A percentile compares a stretch with the other conserved stretches of the same genome.
phyloP scores from a whole-genome alignment of 2,797 vertebrate species.

The Bradypus variegatus region DNA sequence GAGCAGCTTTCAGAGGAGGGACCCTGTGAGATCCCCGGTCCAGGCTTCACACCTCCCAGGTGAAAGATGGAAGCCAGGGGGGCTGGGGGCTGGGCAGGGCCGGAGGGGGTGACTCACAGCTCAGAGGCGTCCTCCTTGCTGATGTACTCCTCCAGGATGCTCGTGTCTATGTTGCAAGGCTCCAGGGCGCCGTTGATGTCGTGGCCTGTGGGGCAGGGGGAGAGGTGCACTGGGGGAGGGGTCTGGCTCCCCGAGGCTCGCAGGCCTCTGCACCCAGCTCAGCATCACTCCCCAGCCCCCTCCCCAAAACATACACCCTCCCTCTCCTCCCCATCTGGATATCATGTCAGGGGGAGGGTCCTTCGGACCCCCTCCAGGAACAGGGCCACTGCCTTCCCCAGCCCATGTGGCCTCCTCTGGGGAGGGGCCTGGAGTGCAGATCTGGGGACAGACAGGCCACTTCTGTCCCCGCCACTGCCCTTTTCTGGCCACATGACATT shows the following conservation, averaged over 20 bases:
- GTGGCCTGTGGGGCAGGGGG: conserved; percentile 80
- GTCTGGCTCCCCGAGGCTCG: not conserved
- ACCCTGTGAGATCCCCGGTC: accelerated
- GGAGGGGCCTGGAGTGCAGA: not conserved
- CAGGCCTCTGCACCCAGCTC: not conserved
- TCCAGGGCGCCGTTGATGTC: conserved; percentile 99
- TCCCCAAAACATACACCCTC: not conserved
- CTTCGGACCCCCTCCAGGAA: not conserved
- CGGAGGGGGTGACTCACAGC: conserved; percentile 82
- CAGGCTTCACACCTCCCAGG: not conserved
- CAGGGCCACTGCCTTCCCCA: accelerated
- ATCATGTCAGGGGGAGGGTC: no score
- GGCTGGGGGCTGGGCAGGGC: not conserved
- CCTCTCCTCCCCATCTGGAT: no score
- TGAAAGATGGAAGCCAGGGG: not conserved
- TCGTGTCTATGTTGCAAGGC: conserved; percentile 97
- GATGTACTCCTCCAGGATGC: conserved; percentile 99
- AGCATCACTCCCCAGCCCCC: not conserved
- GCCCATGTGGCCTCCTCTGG: not conserved
- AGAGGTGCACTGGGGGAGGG: not conserved
- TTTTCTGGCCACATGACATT: not conserved
- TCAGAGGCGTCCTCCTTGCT: conserved; percentile 97
- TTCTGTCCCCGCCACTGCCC: not conserved
- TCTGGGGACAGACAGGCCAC: not conserved
- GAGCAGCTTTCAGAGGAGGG: not conserved